Base-by-base conservation (phyloP, 2,888 invertebrate genomes). In the Sepiola atlantica region DNA sequence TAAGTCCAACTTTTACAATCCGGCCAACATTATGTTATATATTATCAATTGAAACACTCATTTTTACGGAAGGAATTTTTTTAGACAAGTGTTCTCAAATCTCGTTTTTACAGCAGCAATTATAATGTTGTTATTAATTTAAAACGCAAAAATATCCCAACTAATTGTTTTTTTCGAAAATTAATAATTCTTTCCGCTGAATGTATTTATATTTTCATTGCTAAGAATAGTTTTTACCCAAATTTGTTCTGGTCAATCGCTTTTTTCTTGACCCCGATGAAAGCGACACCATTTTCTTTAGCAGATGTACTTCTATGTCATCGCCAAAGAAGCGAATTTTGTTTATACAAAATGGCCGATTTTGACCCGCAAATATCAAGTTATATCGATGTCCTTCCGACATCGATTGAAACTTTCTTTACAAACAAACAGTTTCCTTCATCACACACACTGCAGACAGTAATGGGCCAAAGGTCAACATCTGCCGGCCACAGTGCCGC, bases 251-350 rank as follows among this genome's bases (percentile, higher is more conserved):
- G 16, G n/a, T n/a, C n/a, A n/a, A 77, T 1, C 14, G 4, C 2
- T n/a, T 77, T 77, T 77, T 28, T n/a, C 12, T 18, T n/a, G 10
- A 1, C 28, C 10, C 14, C 16, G 32, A 55, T 55, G 35, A 55
- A 55, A 32, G 28, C 28, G 92, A 28, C 2, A 55, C 1, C 92
- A 35, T 92, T 55, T 55, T 35, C 20, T 18, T 32, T 28, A 28
- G 32, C 45, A 45, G 92, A n/a, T 92, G 92, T 92, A 35, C n/a
- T 45, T 92, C 92, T 45, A 28, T 92, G 92, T 92, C 92, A 92
- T 92, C 45, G 92, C 92, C 45, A 55, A 35, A 35, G 45, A 16
- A 55, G 92, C 32, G 35, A 32, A 92, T 35, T n/a, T 92, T 45
- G 92, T 92, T 92, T 92, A 54, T 18, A n/a, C n/a, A 77, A 77